phyloP scores from a whole-genome alignment of 2,797 vertebrate genomes.

The Malacoraja senta region DNA sequence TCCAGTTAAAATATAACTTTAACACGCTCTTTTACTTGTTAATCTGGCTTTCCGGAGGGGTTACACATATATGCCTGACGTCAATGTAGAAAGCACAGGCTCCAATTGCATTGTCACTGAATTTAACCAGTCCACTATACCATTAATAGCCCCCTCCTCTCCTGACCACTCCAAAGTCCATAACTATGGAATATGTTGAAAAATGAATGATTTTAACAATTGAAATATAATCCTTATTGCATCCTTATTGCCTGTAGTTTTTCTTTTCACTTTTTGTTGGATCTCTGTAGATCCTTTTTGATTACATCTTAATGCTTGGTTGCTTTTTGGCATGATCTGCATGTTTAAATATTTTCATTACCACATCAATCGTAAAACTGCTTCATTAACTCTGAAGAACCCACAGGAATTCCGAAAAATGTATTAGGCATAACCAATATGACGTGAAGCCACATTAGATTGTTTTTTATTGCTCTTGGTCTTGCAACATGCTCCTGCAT shows the following conservation, averaged over 20 bases:
- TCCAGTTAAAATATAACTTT: background rate
- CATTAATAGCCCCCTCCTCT: background rate
- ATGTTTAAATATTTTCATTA: background rate
- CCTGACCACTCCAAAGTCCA: background rate
- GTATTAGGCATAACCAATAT: background rate
- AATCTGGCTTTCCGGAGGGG: background rate
- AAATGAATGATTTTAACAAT: background rate
- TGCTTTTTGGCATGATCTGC: background rate
- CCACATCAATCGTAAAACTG: background rate
- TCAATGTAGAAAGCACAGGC: background rate
- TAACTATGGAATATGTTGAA: background rate
- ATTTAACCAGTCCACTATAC: background rate
- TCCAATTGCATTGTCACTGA: background rate
- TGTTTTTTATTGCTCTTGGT: background rate
- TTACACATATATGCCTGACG: background rate
- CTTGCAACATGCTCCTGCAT: background rate
- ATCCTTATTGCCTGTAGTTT: background rate
- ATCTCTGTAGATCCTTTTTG: background rate
- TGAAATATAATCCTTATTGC: background rate
- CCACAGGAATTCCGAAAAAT: slow-evolving; percentile 5
- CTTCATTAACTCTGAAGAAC: background rate
- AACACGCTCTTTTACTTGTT: background rate
- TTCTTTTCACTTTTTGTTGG: background rate
- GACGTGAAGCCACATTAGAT: background rate
- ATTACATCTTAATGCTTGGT: background rate